These are phyloP conservation scores for Heliconius erato DNA, from an alignment of 2,888 invertebrate species.

Conservation along the genomic window DNA sequence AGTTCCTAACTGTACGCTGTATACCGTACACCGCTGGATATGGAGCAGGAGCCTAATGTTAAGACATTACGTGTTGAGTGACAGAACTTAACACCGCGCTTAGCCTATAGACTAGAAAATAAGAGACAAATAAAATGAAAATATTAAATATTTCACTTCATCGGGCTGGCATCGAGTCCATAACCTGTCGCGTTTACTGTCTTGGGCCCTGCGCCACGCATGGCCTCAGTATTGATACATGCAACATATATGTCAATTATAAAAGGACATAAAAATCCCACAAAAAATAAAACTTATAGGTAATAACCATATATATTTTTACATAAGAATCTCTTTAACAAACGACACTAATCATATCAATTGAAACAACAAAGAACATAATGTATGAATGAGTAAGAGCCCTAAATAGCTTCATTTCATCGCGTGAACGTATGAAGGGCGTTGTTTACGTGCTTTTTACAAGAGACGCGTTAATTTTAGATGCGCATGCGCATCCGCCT, in stretches of 20 bases:
- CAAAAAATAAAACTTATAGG: not conserved
- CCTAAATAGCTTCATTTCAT: constrained; percentile 40
- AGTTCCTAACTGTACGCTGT: too few relatives aligned
- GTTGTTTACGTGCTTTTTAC: constrained; percentile 61
- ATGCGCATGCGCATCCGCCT: constrained; percentile 63
- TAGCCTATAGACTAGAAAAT: too few relatives aligned
- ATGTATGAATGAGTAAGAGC: not conserved
- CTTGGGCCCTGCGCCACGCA: too few relatives aligned
- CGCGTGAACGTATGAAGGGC: constrained; percentile 54
- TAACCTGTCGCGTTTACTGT: too few relatives aligned
- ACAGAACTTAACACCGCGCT: too few relatives aligned
- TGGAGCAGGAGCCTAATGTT: too few relatives aligned
- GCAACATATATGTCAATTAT: not conserved
- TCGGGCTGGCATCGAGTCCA: too few relatives aligned
- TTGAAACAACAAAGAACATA: constrained; percentile 22
- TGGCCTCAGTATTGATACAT: too few relatives aligned
- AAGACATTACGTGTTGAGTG: too few relatives aligned
- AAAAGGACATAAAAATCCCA: not conserved
- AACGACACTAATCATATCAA: constrained; percentile 3
- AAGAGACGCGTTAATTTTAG: constrained; percentile 63
- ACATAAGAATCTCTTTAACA: constrained; percentile 1
- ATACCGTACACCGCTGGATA: too few relatives aligned
- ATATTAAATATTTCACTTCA: too few relatives aligned
- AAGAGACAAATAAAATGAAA: too few relatives aligned
- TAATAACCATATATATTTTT: not conserved